These are phyloP conservation scores for Crenichthys baileyi DNA, from an alignment of 2,797 vertebrate genomes.

Conservation along the genomic window DNA sequence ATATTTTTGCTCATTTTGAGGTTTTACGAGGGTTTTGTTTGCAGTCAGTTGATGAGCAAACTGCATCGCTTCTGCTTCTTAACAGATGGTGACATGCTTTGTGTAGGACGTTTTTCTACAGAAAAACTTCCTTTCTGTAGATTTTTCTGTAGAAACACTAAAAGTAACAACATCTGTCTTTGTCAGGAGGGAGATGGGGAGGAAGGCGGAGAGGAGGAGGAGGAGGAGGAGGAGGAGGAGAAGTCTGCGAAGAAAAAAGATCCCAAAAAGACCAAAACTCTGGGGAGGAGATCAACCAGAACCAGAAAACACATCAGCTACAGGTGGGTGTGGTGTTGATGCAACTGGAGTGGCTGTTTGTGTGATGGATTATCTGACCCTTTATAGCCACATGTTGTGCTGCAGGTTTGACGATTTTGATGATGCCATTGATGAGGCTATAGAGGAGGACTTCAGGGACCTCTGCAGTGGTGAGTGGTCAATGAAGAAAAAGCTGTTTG, in stretches of 20 bases:
- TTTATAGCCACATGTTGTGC: neutral
- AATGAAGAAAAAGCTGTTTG: neutral
- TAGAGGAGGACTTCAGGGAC: constrained; percentile 94
- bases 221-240: constrained; percentile 61
- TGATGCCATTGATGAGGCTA: constrained; percentile 97
- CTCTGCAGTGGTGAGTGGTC: constrained; percentile 83
- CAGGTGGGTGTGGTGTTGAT: constrained; percentile 79
- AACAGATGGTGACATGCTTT: neutral
- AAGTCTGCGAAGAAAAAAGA: constrained; percentile 90
- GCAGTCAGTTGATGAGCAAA: too few species aligned
- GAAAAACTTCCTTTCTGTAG: too few species aligned
- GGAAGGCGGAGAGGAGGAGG: constrained; percentile 47
- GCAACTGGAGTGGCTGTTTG: neutral
- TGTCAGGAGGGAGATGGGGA: constrained; percentile 83
- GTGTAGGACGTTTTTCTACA: neutral
- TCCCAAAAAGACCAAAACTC: constrained; percentile 89
- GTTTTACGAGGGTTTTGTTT: too few species aligned
- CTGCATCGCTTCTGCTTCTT: too few species aligned
- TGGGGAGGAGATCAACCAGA: constrained; percentile 93
- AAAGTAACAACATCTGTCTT: neutral
- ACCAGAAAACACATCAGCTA: constrained; percentile 97
- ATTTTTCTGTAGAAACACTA: neutral
- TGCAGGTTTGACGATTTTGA: constrained; percentile 98
- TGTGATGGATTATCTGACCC: neutral
- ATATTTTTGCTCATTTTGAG: neutral